A percentile compares a stretch with the other conserved stretches of the same genome.
Conservation (phyloP, 1,140 invertebrate species). For the Drosophila mayri region DNA sequence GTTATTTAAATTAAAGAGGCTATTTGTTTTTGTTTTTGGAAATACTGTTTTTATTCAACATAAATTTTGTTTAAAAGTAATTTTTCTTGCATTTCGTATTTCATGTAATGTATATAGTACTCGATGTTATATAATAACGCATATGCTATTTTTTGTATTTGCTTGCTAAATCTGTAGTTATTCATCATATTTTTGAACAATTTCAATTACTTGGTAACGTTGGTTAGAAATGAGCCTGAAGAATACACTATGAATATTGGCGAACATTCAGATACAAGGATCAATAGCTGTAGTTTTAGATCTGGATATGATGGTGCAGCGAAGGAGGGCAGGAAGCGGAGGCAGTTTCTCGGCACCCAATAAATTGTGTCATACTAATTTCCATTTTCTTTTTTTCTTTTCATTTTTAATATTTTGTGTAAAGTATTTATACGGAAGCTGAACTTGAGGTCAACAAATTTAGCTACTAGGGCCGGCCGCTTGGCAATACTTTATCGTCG, state of each 20-base stretch:
- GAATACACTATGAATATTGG: slow-evolving; percentile 65
- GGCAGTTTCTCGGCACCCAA: slow-evolving; percentile 23
- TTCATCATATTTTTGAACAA: slow-evolving; percentile 58
- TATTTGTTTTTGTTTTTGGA: slow-evolving; percentile 63
- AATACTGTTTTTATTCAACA: slow-evolving; percentile 84
- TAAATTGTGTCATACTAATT: slow-evolving; percentile 72
- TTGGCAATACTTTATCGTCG: slow-evolving; percentile 75
- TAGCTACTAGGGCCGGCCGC: slow-evolving; percentile 68
- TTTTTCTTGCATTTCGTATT: slow-evolving; percentile 72
- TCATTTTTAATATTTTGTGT: slow-evolving; percentile 33
- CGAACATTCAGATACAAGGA: slow-evolving; percentile 71
- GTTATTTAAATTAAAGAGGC: too few relatives aligned
- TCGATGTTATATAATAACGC: slow-evolving; percentile 79
- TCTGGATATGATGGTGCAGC: slow-evolving; percentile 58
- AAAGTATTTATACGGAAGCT: slow-evolving; percentile 58
- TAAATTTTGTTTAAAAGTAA: slow-evolving; percentile 83
- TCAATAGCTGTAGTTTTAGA: slow-evolving; percentile 50
- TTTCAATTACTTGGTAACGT: slow-evolving; percentile 51
- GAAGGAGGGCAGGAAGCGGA: slow-evolving; percentile 14
- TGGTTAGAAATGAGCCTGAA: slow-evolving; percentile 58
- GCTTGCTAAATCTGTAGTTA: slow-evolving; percentile 71
- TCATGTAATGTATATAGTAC: slow-evolving; percentile 77
- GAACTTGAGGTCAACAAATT: slow-evolving; percentile 66
- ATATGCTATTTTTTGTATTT: slow-evolving; percentile 77
- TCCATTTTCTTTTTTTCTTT: slow-evolving; percentile 63